Percentiles rank a stretch among this genome's conserved stretches.
Conservation (phyloP, 2,113 vertebrate species). For the Petrocephalus zakoni region DNA sequence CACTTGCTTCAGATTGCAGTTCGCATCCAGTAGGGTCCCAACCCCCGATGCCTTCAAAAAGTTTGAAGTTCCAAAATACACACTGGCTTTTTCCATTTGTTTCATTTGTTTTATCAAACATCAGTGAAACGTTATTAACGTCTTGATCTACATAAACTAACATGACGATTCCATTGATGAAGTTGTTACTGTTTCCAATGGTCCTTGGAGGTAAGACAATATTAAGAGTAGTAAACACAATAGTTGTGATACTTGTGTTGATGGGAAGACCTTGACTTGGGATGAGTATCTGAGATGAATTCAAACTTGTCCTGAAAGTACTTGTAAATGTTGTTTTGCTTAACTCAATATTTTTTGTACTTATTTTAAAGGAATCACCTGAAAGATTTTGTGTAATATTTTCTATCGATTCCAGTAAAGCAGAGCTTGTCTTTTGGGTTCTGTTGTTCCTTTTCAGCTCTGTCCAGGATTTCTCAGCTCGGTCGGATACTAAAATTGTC, state of each 20-base stretch:
- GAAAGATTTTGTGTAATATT: slow-evolving; percentile 44
- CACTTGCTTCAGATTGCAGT: neutral
- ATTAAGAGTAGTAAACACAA: slow-evolving; percentile 56
- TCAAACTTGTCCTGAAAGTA: slow-evolving; percentile 26
- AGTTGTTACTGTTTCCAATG: slow-evolving; percentile 12
- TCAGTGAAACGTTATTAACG: slow-evolving; percentile 49
- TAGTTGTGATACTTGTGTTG: slow-evolving; percentile 47
- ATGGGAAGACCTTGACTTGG: neutral
- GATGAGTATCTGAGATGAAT: slow-evolving; percentile 27
- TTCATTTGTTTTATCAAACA: slow-evolving; percentile 57
- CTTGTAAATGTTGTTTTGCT: slow-evolving; percentile 28
- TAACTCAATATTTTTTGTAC: slow-evolving; percentile 33
- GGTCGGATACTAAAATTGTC: slow-evolving; percentile 37
- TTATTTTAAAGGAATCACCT: slow-evolving; percentile 7
- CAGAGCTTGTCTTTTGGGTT: slow-evolving; percentile 42
- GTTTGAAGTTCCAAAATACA: slow-evolving; percentile 71
- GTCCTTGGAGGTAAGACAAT: slow-evolving; percentile 53
- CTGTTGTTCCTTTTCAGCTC: slow-evolving; percentile 35
- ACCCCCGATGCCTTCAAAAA: slow-evolving; percentile 36
- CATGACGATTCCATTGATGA: slow-evolving; percentile 51
- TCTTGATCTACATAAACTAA: slow-evolving; percentile 48
- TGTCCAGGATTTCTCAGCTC: slow-evolving; percentile 43
- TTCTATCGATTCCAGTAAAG: slow-evolving; percentile 63
- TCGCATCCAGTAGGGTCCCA: slow-evolving; percentile 55
- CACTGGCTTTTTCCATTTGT: slow-evolving; percentile 51